Conservation (phyloP, 2,888 invertebrate species). For the Azorinus chamasolen region DNA sequence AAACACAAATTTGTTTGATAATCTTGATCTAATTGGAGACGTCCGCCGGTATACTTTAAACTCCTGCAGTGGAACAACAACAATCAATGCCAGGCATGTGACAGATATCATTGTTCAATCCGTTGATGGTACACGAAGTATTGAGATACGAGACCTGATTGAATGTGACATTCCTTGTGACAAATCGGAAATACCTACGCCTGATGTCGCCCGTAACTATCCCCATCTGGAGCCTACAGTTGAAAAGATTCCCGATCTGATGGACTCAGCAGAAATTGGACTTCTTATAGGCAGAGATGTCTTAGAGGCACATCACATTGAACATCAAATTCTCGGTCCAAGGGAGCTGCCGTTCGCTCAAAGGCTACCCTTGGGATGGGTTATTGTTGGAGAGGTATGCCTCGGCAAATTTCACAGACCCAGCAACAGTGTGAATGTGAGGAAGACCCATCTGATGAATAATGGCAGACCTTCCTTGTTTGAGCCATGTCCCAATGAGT, state of each 20-base stretch:
- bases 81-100: slow-evolving; percentile 6
- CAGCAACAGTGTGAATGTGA: slow-evolving; percentile 24
- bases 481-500: slow-evolving; percentile 23
- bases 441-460: slow-evolving; percentile 29
- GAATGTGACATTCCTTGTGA: slow-evolving; percentile 27
- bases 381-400: slow-evolving; percentile 55
- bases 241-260: slow-evolving; percentile 17
- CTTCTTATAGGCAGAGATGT: slow-evolving; percentile 47
- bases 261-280: slow-evolving; percentile 26
- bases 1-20: slow-evolving; percentile 7
- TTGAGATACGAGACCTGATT: slow-evolving; percentile 2
- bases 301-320: too few species aligned
- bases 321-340: too few species aligned
- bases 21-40: background rate
- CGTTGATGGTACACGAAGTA: slow-evolving; percentile 9
- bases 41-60: background rate
- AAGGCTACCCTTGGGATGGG: slow-evolving; percentile 34
- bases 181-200: slow-evolving; percentile 45
- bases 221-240: slow-evolving; percentile 30
- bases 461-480: slow-evolving; percentile 15
- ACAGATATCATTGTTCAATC: slow-evolving; percentile 9
- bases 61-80: too few species aligned
- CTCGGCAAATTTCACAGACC: slow-evolving; percentile 48
- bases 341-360: slow-evolving; percentile 35
- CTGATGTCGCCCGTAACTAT: slow-evolving; percentile 28